Base-by-base conservation (phyloP, 1,140 invertebrate species). In the Drosophila melanica region DNA sequence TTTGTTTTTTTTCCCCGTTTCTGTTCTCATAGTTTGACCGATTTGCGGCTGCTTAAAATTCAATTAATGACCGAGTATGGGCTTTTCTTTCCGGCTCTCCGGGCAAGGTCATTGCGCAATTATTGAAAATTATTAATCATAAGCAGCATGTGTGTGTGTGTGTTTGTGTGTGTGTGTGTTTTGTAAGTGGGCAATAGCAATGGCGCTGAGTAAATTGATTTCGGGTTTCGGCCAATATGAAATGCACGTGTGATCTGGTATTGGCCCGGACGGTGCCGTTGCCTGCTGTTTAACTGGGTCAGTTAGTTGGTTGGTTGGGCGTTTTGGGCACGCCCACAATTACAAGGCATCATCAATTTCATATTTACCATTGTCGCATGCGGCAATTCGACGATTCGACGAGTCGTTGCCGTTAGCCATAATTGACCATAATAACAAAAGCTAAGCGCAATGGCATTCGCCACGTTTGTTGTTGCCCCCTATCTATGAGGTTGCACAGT, bases 351-450 rank as follows among this genome's bases (percentile, higher is more conserved):
- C 72, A 70, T 63, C 67, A 65, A 70, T 63, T 64, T 71, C 45
- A 65, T 65, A 71, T 72, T 70, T 59, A 57, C 44, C 66, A 75
- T 81, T 82, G 75, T 79, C 71, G 66, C 71, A 58, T 60, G 18
- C n/a, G 18, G 50, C 18, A 41, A 42, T 39, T 18, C 33, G 37
- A n/a, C 50, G 33, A 57, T 14, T 71, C 53, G 44, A 41, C 20
- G 45, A 41, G 18, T 48, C 54, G 59, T 62, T 82, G 82, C 81
- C 84, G 84, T 87, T 89, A 84, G 74, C 79, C 79, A 77, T 89
- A 89, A 89, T 89, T 89, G 84, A 87, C 66, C 84, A 87, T 87
- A 89, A 89, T 84, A 77, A 84, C 82, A 79, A 86, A 81, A 87
- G 71, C 79, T 76, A 73, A 80, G 77, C 75, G 53, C 80, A 79